A percentile compares a stretch with the other conserved stretches of the same genome.
Evolutionary conservation across 2,797 vertebrate genomes (phyloP).

Genomic region (Hyperoplus lanceolatus): DNA sequence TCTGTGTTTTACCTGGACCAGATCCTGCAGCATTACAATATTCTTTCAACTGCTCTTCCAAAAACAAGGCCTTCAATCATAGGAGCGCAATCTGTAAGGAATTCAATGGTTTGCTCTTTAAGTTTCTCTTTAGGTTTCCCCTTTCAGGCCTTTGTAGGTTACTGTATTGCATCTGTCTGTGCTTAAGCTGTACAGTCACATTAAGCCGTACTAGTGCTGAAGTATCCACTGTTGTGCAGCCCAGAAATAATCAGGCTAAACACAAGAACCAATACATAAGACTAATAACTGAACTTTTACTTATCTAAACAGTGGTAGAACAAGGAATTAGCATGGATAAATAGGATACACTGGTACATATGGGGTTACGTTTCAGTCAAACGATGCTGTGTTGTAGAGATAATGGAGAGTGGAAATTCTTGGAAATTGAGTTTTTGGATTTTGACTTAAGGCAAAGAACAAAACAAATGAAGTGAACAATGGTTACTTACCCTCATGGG

Average conservation of each 20-base stretch:
- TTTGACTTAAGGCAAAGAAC: constrained; percentile 44
- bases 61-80: constrained; percentile 61
- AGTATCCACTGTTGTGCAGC: not conserved
- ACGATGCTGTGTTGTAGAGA: constrained; percentile 3
- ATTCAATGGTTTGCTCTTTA: constrained; percentile 55
- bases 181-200: constrained; percentile 8
- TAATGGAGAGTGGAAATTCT: constrained; percentile 34
- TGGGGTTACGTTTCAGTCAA: constrained; percentile 26
- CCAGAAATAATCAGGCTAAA: constrained; percentile 28
- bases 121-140: constrained; percentile 17
- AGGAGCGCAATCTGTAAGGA: constrained; percentile 63
- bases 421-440: constrained; percentile 46
- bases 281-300: not conserved
- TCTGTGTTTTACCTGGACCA: constrained; percentile 70
- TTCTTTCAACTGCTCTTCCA: constrained; percentile 69
- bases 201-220: not conserved
- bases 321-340: not conserved
- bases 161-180: constrained; percentile 23
- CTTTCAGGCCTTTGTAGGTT: constrained; percentile 35
- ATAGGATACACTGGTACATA: not conserved
- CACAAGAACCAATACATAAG: not conserved
- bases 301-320: constrained; percentile 16
- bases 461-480: constrained; percentile 58
- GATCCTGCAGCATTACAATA: constrained; percentile 67
- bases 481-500: constrained; percentile 26